Evolutionary conservation across 2,888 invertebrate genomes (phyloP), one percentile per base, ranked within the genome.

Genomic region (Leucophenga maculata): DNA sequence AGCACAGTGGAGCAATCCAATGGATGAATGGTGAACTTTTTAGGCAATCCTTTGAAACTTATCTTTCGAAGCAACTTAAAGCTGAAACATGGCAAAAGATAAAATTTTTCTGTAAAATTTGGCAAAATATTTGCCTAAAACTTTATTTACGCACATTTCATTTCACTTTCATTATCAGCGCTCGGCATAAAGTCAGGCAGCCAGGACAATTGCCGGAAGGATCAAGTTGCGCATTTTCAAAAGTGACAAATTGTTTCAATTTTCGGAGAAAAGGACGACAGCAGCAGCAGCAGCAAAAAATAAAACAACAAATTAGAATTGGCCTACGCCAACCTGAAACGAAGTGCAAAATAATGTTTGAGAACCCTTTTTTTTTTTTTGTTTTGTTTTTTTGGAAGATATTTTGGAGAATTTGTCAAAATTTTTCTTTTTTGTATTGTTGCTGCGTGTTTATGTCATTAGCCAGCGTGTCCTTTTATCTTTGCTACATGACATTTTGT

Each of bases 181-280:
- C 26, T 14, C 9, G 1, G 32, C n/a, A 31, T 13, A 18, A 39
- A 39, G 39, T 11, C 44, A 60, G 44, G 1, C 39, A 60, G 44
- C 0, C 44, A 62, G 62, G 44, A 64, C 62, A 64, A 59, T 39
- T 64, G 62, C 62, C 62, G 46, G 26, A 64, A 48, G 62, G 62
- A 46, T 64, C 46, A 64, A 48, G 62, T 64, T 64, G 26, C 22
- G 62, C 62, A 64, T 64, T 64, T 64, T 46, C 48, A 64, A 64
- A 64, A 46, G 13, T 64, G 62, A 64, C 62, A 64, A 64, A 64
- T 64, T 64, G 62, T 64, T 64, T 64, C 46, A 64, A 64, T 64
- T 64, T 64, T n/a, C n/a, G n/a, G 22, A 6, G 46, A n/a, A 64
- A 64, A 48, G 26, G 46, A 48, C 39, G 46, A 46, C n/a, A n/a